Evolutionary conservation across 2,888 invertebrate species (phyloP).

Genomic region (Tetramorium bicarinatum): DNA sequence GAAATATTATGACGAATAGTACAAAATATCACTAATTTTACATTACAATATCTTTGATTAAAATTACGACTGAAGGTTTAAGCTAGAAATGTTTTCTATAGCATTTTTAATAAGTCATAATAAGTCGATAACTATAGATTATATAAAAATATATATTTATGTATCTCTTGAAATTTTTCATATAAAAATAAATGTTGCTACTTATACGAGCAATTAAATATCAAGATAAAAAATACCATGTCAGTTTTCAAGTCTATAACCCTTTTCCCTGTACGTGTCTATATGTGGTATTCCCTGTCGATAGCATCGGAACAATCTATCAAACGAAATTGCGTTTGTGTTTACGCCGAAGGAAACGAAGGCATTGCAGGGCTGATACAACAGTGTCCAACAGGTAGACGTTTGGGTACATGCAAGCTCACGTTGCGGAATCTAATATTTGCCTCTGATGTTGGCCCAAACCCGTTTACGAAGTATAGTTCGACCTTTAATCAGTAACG

Average conservation of each 20-base stretch:
- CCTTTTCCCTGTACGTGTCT: neutral
- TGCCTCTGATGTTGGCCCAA: constrained; percentile 15
- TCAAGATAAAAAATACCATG: neutral
- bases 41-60: neutral
- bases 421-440: constrained; percentile 32
- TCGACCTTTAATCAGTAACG: constrained; percentile 33
- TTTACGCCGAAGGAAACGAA: constrained; percentile 32
- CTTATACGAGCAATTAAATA: neutral
- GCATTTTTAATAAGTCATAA: neutral
- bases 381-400: constrained; percentile 67
- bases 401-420: constrained; percentile 3
- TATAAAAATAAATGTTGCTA: neutral
- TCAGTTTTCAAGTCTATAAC: neutral
- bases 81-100: neutral
- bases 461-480: constrained; percentile 10
- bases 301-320: constrained; percentile 4
- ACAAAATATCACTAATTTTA: neutral
- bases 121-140: neutral
- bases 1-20: neutral
- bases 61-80: neutral
- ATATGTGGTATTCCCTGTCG: too few relatives aligned
- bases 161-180: neutral
- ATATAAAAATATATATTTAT: neutral
- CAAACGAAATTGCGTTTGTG: constrained; percentile 53
- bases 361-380: constrained; percentile 20